These are phyloP conservation scores for Styela clava DNA, from an alignment of 23 tunicate genomes.

Conservation along the genomic window DNA sequence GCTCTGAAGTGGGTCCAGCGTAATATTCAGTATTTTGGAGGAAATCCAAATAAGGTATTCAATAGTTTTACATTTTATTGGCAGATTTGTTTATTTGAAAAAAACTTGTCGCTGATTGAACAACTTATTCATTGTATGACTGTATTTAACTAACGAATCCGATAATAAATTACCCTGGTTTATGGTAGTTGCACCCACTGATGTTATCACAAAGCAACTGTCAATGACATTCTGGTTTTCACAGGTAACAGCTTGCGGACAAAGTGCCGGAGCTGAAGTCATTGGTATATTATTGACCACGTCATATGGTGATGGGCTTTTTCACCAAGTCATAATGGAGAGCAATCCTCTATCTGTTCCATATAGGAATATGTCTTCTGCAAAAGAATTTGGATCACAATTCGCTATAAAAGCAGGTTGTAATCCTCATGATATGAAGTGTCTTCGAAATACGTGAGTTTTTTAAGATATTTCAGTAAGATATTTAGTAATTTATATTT, in stretches of 20 bases:
- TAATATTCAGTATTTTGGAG: slow-evolving; percentile 61
- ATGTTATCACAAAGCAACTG: too few species aligned
- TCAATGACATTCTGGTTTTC: too few species aligned
- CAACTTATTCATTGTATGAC: too few species aligned
- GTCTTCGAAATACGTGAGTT: slow-evolving; percentile 59
- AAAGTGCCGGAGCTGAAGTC: slow-evolving; percentile 91
- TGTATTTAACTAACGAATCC: too few species aligned
- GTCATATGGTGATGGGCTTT: slow-evolving; percentile 17
- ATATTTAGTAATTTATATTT: too few species aligned
- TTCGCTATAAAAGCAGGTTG: slow-evolving; percentile 55
- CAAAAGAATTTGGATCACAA: slow-evolving; percentile 49
- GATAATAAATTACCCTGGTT: too few species aligned
- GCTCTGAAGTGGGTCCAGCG: slow-evolving; percentile 52
- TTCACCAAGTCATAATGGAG: slow-evolving; percentile 56
- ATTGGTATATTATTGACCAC: slow-evolving; percentile 66
- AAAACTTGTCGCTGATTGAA: too few species aligned
- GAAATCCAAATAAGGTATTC: slow-evolving; percentile 52
- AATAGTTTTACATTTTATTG: not conserved
- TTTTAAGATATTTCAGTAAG: too few species aligned
- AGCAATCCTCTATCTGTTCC: slow-evolving; percentile 87
- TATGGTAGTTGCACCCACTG: too few species aligned
- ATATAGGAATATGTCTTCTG: slow-evolving; percentile 45
- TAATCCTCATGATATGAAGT: slow-evolving; percentile 43
- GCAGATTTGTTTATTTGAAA: too few species aligned
- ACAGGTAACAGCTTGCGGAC: slow-evolving; percentile 88